These are phyloP conservation scores for Apogon talboti DNA, from an alignment of 2,797 vertebrate species.

Conservation along the genomic window DNA sequence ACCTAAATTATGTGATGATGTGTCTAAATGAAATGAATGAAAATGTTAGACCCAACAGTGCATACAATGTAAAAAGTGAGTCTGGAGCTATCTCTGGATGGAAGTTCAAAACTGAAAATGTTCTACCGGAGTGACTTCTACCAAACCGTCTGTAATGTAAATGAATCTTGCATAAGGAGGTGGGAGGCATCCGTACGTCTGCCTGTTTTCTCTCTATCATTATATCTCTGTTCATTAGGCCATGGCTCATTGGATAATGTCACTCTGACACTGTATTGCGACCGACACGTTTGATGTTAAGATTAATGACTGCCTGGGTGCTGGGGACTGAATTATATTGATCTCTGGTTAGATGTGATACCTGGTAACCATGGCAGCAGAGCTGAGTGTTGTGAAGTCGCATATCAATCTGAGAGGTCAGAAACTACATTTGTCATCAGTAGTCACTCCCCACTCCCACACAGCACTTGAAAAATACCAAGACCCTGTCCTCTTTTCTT, in stretches of 20 bases:
- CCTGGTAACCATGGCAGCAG: conserved; percentile 65
- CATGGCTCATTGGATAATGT: conserved; percentile 67
- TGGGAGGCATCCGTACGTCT: conserved; percentile 37
- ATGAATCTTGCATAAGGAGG: conserved; percentile 47
- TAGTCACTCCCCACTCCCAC: conserved; percentile 46
- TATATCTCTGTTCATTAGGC: conserved; percentile 71
- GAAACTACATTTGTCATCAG: conserved; percentile 70
- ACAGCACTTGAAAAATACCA: conserved; percentile 38
- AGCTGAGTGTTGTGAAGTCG: conserved; percentile 55
- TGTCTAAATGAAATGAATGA: too few species aligned
- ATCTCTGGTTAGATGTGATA: conserved; percentile 69
- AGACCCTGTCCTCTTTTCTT: conserved; percentile 15
- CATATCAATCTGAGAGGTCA: conserved; percentile 70
- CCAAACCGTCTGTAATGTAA: conserved; percentile 54
- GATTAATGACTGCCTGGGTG: conserved; percentile 72
- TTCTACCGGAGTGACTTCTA: conserved; percentile 10
- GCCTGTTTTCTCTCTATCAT: conserved; percentile 51
- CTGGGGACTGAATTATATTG: conserved; percentile 73
- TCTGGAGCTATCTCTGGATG: not conserved
- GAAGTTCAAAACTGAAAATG: conserved; percentile 4
- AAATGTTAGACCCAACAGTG: too few species aligned
- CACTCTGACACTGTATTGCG: conserved; percentile 48
- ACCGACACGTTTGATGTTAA: conserved; percentile 73
- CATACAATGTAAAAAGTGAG: too few species aligned
- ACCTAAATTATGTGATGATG: too few species aligned